These are phyloP conservation scores for Stegophylla sp. DNA, from an alignment of 2,888 invertebrate species.

Conservation along the genomic window DNA sequence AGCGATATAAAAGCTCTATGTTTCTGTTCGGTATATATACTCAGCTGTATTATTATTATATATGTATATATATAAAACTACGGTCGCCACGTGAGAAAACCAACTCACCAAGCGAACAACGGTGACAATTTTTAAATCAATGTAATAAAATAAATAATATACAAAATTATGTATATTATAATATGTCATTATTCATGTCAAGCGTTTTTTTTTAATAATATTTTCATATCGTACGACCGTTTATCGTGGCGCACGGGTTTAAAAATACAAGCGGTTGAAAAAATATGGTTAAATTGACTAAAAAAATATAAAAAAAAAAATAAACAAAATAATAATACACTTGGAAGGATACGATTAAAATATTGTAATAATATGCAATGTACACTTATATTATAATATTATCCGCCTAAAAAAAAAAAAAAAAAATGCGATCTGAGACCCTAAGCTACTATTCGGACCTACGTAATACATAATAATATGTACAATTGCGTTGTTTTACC, in stretches of 20 bases:
- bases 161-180: background rate
- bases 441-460: conserved; percentile 23
- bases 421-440: conserved; percentile 31
- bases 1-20: conserved; percentile 51
- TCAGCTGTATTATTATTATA: conserved; percentile 29
- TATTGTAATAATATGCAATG: conserved; percentile 46
- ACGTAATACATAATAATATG: conserved; percentile 38
- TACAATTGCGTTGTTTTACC: conserved; percentile 32
- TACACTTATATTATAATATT: conserved; percentile 34
- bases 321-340: background rate
- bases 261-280: conserved; percentile 49
- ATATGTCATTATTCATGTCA: background rate
- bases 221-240: conserved; percentile 24
- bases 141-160: conserved; percentile 5
- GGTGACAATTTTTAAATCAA: conserved; percentile 17
- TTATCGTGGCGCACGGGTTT: background rate
- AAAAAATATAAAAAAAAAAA: conserved; percentile 5
- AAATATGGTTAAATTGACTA: background rate
- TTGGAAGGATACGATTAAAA: conserved; percentile 16
- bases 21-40: conserved; percentile 22
- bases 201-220: background rate
- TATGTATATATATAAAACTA: conserved; percentile 38
- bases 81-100: conserved; percentile 33
- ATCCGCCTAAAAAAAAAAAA: too few relatives aligned
- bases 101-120: conserved; percentile 36